Evolutionary conservation across 2,888 invertebrate species (phyloP), one percentile per base, ranked within the genome.

Genomic region (Serrognathus titanus): DNA sequence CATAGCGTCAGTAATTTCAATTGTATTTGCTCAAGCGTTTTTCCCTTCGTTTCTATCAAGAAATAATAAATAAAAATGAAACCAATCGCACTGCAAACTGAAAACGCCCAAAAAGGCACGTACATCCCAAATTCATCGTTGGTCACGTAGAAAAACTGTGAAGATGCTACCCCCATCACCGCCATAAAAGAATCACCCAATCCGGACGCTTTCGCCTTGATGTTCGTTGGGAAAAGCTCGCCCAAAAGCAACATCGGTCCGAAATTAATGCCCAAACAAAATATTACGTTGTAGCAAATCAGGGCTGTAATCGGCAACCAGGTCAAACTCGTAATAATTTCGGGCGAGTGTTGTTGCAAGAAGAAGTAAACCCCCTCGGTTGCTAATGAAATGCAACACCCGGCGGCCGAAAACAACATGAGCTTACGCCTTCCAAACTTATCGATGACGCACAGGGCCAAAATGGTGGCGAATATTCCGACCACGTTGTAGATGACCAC

Each of bases 21-120:
- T 68, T 88, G 87, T 66, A 88, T 88, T 67, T 84, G 82, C 51
- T 85, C 81, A 68, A 88, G 81, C 4, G 86, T 85, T 69, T 86
- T 87, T 54, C 86, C 86, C 71, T 85, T 87, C 3, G 88, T 88
- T 74, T 88, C 88, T 0, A 87, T 86, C 24, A 88, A 80, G 62
- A 82, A 75, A 35, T 81, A 75, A 38, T 81, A 64, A 68, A 87
- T 83, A 71, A 84, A 86, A 57, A 83, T 73, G 49, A 86, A 75
- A 0, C 87, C 86, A 55, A 85, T 60, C 16, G 83, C 72, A 36
- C 85, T 84, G 70, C 83, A 85, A 6, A 76, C 67, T 0, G 84
- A 79, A 73, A 87, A 88, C 67, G 83, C 82, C 78, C 83, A 83
- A 72, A 87, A 87, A 61, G 84, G 83, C 65, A 83, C 80, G 71